These are phyloP conservation scores for Corticium candelabrum DNA, from an alignment of 37 sponge, comb jelly and placozoan species.

Conservation along the genomic window DNA sequence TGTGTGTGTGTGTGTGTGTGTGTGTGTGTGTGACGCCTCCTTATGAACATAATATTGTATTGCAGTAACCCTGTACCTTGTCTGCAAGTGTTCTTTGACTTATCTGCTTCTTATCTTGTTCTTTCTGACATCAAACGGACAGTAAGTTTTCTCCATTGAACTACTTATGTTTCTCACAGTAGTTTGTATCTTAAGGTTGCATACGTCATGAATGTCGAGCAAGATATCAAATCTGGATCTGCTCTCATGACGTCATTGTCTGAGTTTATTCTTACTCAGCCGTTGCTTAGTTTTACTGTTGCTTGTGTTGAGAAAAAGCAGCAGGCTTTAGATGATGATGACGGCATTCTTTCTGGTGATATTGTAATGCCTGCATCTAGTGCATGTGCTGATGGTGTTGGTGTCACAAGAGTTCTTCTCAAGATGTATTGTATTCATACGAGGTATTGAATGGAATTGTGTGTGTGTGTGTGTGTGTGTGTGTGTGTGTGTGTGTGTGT, in stretches of 20 bases:
- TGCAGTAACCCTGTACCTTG: no score
- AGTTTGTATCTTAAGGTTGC: constrained; percentile 28
- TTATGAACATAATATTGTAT: no score
- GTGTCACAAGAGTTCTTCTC: constrained; percentile 32
- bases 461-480: no score
- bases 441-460: no score
- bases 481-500: no score
- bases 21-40: no score
- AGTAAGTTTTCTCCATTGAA: constrained; percentile 22
- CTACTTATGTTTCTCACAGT: neutral
- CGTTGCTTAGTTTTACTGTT: constrained; percentile 62
- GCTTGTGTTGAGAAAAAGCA: constrained; percentile 10
- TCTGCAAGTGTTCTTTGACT: constrained; percentile 49
- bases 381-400: neutral
- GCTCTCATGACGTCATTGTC: constrained; percentile 55
- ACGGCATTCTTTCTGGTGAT: constrained; percentile 24
- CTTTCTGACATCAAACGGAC: constrained; percentile 53
- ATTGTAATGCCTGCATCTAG: constrained; percentile 17
- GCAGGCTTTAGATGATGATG: constrained; percentile 3
- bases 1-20: no score
- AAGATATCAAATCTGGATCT: constrained; percentile 23
- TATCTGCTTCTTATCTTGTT: constrained; percentile 57
- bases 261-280: constrained; percentile 71
- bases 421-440: constrained; percentile 54
- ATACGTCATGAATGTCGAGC: constrained; percentile 48